phyloP scores from a whole-genome alignment of 2,113 vertebrate genomes.

The Balaenoptera acutorostrata region DNA sequence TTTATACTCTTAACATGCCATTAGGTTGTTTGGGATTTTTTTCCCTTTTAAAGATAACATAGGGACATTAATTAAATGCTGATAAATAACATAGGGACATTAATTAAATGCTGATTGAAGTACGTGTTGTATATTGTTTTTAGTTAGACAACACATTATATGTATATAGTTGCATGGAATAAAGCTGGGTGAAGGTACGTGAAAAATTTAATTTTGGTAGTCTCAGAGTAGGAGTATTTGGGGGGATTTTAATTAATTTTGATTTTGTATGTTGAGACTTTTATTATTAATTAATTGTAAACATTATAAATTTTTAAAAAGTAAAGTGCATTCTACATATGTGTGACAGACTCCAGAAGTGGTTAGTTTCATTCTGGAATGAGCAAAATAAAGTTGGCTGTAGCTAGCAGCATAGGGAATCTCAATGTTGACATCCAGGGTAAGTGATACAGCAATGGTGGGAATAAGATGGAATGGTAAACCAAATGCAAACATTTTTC shows the following conservation, averaged over 20 bases:
- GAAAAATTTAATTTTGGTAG: slow-evolving; percentile 10
- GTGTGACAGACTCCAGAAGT: neutral
- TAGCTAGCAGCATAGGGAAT: neutral
- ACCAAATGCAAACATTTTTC: neutral
- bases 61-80: neutral
- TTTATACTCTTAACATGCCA: neutral
- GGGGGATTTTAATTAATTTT: neutral
- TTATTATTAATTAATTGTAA: neutral
- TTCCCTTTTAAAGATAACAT: neutral
- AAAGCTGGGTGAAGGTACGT: neutral
- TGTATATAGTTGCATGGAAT: neutral
- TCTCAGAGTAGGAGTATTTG: neutral
- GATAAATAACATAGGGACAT: neutral
- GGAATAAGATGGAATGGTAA: neutral
- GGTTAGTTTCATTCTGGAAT: neutral
- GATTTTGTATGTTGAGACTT: slow-evolving; percentile 20
- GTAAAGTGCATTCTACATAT: neutral
- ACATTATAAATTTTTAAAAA: neutral
- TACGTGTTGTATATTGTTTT: neutral
- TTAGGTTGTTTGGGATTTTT: neutral
- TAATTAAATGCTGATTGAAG: neutral
- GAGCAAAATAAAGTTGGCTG: neutral
- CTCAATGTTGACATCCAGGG: neutral
- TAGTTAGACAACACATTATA: neutral
- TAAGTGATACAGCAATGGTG: neutral